Conservation (phyloP, 2,888 invertebrate genomes). For the Tenthredo notha region DNA sequence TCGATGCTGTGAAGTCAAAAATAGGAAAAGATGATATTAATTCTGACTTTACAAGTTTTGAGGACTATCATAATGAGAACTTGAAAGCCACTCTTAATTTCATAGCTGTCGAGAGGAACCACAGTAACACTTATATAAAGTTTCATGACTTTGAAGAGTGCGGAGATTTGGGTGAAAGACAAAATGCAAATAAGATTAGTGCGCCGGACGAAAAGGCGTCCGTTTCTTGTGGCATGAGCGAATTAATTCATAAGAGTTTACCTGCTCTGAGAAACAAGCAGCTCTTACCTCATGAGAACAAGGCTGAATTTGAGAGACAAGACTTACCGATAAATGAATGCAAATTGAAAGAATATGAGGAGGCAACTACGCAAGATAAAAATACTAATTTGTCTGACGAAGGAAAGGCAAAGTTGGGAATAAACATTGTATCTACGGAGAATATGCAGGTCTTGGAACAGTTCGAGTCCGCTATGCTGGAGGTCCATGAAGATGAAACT, state of each 20-base stretch:
- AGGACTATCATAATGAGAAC: slow-evolving; percentile 60
- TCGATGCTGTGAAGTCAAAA: slow-evolving; percentile 46
- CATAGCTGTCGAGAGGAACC: slow-evolving; percentile 52
- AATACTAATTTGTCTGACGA: slow-evolving; percentile 33
- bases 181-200: neutral
- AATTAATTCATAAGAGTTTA: slow-evolving; percentile 58
- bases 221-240: neutral
- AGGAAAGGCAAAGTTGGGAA: slow-evolving; percentile 62
- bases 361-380: slow-evolving; percentile 43
- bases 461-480: slow-evolving; percentile 69
- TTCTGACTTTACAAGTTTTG: slow-evolving; percentile 41
- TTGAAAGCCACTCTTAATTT: slow-evolving; percentile 53
- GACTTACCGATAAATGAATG: slow-evolving; percentile 63
- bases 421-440: slow-evolving; percentile 67
- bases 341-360: slow-evolving; percentile 56
- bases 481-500: slow-evolving; percentile 64
- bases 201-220: neutral
- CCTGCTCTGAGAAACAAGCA: slow-evolving; percentile 62
- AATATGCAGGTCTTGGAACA: slow-evolving; percentile 69
- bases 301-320: slow-evolving; percentile 70
- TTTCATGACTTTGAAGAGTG: slow-evolving; percentile 29
- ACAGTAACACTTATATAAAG: slow-evolving; percentile 39
- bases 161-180: neutral
- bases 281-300: slow-evolving; percentile 66
- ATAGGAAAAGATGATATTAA: neutral